Evolutionary conservation across 2,113 vertebrate genomes (phyloP), one percentile per base, ranked within the genome.

Genomic region (Donacobius atricapilla): DNA sequence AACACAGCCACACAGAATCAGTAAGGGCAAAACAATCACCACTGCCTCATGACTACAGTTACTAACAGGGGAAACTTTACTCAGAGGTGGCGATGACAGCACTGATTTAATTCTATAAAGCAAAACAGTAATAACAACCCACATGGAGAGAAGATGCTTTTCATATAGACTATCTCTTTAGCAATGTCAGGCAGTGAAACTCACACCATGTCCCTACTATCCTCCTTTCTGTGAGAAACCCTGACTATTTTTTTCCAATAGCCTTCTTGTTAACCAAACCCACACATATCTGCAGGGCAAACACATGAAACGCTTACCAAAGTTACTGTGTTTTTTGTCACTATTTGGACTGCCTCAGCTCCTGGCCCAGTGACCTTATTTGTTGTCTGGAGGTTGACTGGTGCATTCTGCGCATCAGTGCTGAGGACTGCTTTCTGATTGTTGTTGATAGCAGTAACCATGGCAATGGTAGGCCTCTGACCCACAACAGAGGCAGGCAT

Each of bases 371-470:
- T 97, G 97, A 99, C 98, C 98, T 99, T 99, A 98, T 98, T 98
- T 97, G 99, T 98, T 97, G 99, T 98, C 98, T 99, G 99, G 96
- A 99, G 98, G 98, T 99, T 99, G 97, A 99, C 98, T 91, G 99
- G 99, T 91, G 98, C 97, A 97, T 96, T 99, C 98, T 99, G 99
- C 35, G 98, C 98, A 97, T 99, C 99, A 35, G 98, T 97, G 98
- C 98, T 98, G 94, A 98, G 97, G 96, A 97, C 97, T 96, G 99
- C 98, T 98, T 99, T 99, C 97, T 98, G 98, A 94, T 98, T 98
- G 98, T 98, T 99, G 98, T 99, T 99, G 97, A 99, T 98, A 97
- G 99, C 98, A 97, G 99, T 99, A 97, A 99, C 99, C 99, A 99
- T 99, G 93, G 99, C 98, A 94, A 99, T 99, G 47, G 99, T 99